A percentile compares a stretch with the other conserved stretches of the same genome.
Conservation (phyloP, 1,140 invertebrate species). For the Eulimnadia texana region DNA sequence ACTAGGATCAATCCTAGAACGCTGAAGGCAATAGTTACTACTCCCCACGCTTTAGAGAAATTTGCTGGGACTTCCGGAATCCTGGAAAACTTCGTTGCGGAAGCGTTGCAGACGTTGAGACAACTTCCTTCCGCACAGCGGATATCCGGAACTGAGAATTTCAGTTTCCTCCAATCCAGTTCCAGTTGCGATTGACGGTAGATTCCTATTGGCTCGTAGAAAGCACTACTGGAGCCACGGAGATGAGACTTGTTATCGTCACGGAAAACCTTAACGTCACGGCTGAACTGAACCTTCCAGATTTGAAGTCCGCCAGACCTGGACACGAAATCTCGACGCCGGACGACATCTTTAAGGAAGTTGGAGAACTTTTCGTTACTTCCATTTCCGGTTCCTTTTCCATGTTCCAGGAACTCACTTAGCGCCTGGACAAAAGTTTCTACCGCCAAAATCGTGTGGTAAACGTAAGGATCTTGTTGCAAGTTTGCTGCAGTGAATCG, state of each 20-base stretch:
- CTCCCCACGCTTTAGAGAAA: slow-evolving; percentile 31
- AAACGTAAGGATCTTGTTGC: slow-evolving; percentile 26
- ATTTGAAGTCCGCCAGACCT: not conserved
- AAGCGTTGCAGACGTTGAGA: slow-evolving; percentile 23
- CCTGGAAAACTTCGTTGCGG: slow-evolving; percentile 20
- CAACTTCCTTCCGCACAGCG: slow-evolving; percentile 26
- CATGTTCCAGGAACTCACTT: slow-evolving; percentile 22
- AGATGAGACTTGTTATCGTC: too few species aligned
- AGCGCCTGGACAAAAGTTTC: slow-evolving; percentile 31
- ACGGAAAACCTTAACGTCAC: not conserved
- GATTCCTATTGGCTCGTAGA: not conserved
- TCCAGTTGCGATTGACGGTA: not conserved
- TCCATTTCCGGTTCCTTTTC: slow-evolving; percentile 20
- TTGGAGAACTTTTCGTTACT: not conserved
- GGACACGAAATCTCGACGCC: not conserved
- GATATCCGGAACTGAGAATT: slow-evolving; percentile 22
- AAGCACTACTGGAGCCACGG: too few species aligned
- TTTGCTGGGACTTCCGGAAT: slow-evolving; percentile 22
- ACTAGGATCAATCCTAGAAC: slow-evolving; percentile 26
- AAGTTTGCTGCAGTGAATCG: slow-evolving; percentile 15
- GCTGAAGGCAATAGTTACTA: slow-evolving; percentile 23
- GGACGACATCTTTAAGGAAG: not conserved
- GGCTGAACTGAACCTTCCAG: not conserved
- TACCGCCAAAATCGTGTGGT: slow-evolving; percentile 31
- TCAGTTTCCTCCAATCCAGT: slow-evolving; percentile 3